These are phyloP conservation scores for Limnephilus lunatus DNA, from an alignment of 2,888 invertebrate genomes.

Conservation along the genomic window DNA sequence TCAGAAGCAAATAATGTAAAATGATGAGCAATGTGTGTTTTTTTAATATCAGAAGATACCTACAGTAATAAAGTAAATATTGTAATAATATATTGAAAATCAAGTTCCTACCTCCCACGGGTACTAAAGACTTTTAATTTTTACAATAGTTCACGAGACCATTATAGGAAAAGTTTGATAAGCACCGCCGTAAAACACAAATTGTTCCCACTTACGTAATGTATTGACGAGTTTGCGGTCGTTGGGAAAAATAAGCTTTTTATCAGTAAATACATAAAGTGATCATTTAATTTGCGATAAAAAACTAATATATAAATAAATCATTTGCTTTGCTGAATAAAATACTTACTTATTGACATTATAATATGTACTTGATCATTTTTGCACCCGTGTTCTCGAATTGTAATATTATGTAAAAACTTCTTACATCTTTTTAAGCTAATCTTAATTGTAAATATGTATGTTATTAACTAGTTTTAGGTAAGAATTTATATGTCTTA, in stretches of 20 bases:
- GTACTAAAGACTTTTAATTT: background rate
- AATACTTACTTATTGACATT: background rate
- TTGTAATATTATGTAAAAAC: too few species aligned
- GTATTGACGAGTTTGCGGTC: slow-evolving; percentile 33
- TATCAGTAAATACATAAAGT: background rate
- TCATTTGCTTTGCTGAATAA: background rate
- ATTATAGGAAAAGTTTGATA: background rate
- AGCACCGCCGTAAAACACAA: slow-evolving; percentile 19
- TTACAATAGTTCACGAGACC: background rate
- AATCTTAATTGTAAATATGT: too few species aligned
- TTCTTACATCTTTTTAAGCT: too few species aligned
- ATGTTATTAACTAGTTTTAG: too few species aligned
- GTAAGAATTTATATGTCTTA: too few species aligned
- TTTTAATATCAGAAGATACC: background rate
- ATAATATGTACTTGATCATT: too few species aligned
- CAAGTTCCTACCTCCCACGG: background rate
- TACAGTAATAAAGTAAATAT: too few species aligned
- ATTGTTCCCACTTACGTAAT: slow-evolving; percentile 15
- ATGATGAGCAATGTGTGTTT: background rate
- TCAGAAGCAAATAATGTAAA: too few species aligned
- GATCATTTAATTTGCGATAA: background rate
- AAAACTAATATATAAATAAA: background rate
- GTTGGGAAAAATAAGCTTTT: background rate
- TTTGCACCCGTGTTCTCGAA: too few species aligned
- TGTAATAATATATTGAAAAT: background rate